phyloP scores from a whole-genome alignment of 1,140 invertebrate species.

The Proctacanthus coquilletti region DNA sequence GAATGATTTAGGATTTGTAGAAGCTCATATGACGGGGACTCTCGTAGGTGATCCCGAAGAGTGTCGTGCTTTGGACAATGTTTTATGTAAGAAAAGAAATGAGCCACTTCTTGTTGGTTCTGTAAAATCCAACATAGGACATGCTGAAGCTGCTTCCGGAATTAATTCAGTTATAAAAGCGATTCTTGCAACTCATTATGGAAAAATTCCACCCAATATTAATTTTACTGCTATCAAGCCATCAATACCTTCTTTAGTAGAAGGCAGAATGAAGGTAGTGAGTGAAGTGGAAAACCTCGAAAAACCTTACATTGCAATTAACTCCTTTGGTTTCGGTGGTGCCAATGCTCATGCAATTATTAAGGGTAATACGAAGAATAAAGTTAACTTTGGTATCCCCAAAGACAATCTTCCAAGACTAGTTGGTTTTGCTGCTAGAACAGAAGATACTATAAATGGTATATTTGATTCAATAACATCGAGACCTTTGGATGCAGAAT shows the following conservation, averaged over 20 bases:
- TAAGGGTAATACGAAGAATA: slow-evolving; percentile 34
- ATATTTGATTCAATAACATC: slow-evolving; percentile 44
- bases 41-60: slow-evolving; percentile 70
- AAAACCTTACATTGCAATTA: slow-evolving; percentile 41
- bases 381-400: slow-evolving; percentile 31
- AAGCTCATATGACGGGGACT: slow-evolving; percentile 75
- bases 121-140: slow-evolving; percentile 82
- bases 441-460: slow-evolving; percentile 42
- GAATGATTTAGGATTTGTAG: slow-evolving; percentile 52
- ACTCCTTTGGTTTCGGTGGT: slow-evolving; percentile 64
- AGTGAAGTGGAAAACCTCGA: slow-evolving; percentile 43
- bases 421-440: slow-evolving; percentile 32
- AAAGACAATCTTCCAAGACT: slow-evolving; percentile 31
- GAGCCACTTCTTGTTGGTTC: slow-evolving; percentile 65
- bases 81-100: slow-evolving; percentile 49
- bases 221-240: slow-evolving; percentile 52
- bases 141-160: slow-evolving; percentile 74
- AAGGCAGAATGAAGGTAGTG: slow-evolving; percentile 50
- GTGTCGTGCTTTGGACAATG: slow-evolving; percentile 56
- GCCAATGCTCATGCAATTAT: slow-evolving; percentile 53
- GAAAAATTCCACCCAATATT: slow-evolving; percentile 56
- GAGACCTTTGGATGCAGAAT: slow-evolving; percentile 34
- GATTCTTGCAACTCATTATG: slow-evolving; percentile 48
- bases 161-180: slow-evolving; percentile 67
- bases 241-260: slow-evolving; percentile 46